A percentile compares a stretch with the other conserved stretches of the same genome.
These are phyloP conservation scores for Eulemur mongoz DNA, from an alignment of 2,797 vertebrate species.

Conservation along the genomic window DNA sequence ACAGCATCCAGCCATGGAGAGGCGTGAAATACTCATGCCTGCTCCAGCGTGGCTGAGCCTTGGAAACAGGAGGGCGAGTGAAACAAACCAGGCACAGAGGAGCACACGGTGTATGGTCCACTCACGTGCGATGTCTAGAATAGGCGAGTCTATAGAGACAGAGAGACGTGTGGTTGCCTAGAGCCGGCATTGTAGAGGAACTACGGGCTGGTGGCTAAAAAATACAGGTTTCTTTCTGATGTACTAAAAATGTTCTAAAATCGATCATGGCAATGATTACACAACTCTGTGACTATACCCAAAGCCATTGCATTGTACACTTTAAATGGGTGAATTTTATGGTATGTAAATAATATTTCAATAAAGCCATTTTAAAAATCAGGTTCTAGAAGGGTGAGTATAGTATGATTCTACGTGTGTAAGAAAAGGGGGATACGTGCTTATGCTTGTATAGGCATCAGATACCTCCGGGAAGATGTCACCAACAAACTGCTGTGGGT, in stretches of 20 bases:
- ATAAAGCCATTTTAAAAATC: neutral
- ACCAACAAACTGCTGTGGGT: fast-evolving
- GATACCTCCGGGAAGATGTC: neutral
- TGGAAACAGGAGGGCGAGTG: neutral
- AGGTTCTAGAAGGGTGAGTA: neutral
- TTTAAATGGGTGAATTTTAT: neutral
- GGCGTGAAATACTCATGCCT: too few species aligned
- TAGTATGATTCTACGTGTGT: neutral
- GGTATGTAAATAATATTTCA: neutral
- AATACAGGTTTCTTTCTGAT: neutral
- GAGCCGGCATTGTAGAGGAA: neutral
- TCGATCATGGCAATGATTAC: neutral
- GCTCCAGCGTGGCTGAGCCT: too few species aligned
- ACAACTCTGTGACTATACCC: neutral
- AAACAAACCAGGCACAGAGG: neutral
- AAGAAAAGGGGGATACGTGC: neutral
- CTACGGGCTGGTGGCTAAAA: neutral
- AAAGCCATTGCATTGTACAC: neutral
- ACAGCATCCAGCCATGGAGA: neutral
- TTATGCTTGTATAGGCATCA: too few species aligned
- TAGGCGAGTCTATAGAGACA: neutral
- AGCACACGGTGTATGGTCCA: neutral
- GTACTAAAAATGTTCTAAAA: neutral
- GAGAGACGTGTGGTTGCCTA: neutral
- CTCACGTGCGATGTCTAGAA: neutral